Evolutionary conservation across 2,113 vertebrate genomes (phyloP).

Genomic region (Oxyruncus cristatus): DNA sequence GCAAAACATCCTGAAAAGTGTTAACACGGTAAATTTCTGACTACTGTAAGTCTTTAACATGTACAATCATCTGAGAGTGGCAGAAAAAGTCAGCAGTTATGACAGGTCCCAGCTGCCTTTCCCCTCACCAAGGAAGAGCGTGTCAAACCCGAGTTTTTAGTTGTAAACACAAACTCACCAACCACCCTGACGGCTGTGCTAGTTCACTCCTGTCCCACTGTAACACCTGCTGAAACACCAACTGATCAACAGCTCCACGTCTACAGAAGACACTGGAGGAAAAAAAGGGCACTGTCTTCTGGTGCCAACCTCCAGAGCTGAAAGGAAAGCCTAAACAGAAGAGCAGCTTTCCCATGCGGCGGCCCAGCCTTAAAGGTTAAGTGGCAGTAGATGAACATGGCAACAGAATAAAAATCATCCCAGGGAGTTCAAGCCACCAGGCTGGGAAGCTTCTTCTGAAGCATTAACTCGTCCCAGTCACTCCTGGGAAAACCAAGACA

Average conservation of each 20-base stretch:
- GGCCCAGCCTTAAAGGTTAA: neutral
- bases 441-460: neutral
- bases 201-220: neutral
- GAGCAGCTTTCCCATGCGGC: neutral
- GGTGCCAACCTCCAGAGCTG: neutral
- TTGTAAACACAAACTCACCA: neutral
- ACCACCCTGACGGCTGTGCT: neutral
- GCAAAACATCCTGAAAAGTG: neutral
- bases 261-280: neutral
- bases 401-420: neutral
- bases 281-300: neutral
- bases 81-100: neutral
- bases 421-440: neutral
- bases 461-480: neutral
- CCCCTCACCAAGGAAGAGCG: neutral
- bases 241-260: neutral
- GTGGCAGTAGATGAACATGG: accelerated
- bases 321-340: neutral
- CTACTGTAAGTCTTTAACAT: neutral
- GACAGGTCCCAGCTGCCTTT: neutral
- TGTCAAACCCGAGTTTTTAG: neutral
- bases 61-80: neutral
- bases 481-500: neutral
- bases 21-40: neutral
- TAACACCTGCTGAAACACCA: neutral